Evolutionary conservation across 2,113 vertebrate species (phyloP).

Genomic region (Chaetodon trifascialis): DNA sequence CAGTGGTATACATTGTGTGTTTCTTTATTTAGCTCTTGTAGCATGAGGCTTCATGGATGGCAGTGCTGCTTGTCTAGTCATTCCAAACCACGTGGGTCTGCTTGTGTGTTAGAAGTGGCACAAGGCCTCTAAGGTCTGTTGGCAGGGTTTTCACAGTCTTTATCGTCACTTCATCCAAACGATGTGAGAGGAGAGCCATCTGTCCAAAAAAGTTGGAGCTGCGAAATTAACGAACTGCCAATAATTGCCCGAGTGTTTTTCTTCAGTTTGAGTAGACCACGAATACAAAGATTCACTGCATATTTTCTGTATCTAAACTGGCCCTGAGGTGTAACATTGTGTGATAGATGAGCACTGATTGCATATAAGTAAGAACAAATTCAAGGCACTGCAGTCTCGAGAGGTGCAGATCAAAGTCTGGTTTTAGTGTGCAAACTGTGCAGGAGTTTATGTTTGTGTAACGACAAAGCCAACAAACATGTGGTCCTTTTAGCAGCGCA

Average conservation of each 20-base stretch:
- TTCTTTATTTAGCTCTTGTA: background rate
- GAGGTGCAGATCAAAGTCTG: background rate
- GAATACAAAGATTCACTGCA: constrained; percentile 8
- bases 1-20: background rate
- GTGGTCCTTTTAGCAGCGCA: background rate
- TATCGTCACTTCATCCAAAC: constrained; percentile 29
- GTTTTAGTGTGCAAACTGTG: background rate
- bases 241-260: background rate
- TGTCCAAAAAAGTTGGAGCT: constrained; percentile 45
- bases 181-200: constrained; percentile 54
- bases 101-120: constrained; percentile 14
- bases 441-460: background rate
- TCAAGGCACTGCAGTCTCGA: background rate
- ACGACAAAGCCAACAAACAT: background rate
- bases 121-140: constrained; percentile 4
- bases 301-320: background rate
- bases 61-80: background rate
- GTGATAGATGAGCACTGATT: background rate
- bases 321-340: background rate
- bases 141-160: constrained; percentile 28
- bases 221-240: constrained; percentile 37
- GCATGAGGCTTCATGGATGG: background rate
- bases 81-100: constrained; percentile 15
- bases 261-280: constrained; percentile 10
- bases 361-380: background rate